A percentile compares a stretch with the other conserved stretches of the same genome.
These are phyloP conservation scores for Lasioglossum baleicum DNA, from an alignment of 1,140 invertebrate genomes.

Conservation along the genomic window DNA sequence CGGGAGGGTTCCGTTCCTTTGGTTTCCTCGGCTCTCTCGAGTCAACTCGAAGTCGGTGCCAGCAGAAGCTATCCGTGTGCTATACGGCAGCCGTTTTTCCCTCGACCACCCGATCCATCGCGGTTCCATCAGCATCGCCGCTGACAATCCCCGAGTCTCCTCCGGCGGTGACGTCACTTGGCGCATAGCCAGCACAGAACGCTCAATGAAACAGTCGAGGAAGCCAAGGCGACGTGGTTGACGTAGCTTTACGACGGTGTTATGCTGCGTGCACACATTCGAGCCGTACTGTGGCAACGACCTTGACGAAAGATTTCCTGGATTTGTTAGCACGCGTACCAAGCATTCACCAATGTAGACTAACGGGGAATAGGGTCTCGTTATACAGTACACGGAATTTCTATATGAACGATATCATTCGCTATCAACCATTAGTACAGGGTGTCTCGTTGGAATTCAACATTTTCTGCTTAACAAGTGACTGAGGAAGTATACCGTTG, in stretches of 20 bases:
- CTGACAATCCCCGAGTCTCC: slow-evolving; percentile 56
- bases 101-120: slow-evolving; percentile 18
- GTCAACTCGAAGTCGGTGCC: background rate
- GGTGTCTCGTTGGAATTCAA: no score
- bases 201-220: slow-evolving; percentile 72
- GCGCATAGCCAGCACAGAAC: slow-evolving; percentile 65
- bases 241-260: slow-evolving; percentile 61
- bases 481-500: no score
- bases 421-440: no score
- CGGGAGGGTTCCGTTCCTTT: background rate
- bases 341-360: background rate
- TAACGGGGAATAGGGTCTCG: no score
- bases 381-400: no score
- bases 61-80: background rate
- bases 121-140: slow-evolving; percentile 49
- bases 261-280: slow-evolving; percentile 61
- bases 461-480: no score
- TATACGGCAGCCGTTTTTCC: background rate
- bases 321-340: slow-evolving; percentile 9
- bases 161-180: slow-evolving; percentile 71
- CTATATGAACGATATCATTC: no score
- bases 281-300: slow-evolving; percentile 56
- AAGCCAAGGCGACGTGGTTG: slow-evolving; percentile 53
- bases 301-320: slow-evolving; percentile 59
- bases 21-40: slow-evolving; percentile 2